A percentile compares a stretch with the other conserved stretches of the same genome.
Evolutionary conservation across 2,888 invertebrate genomes (phyloP).

Genomic region (Timema podura): DNA sequence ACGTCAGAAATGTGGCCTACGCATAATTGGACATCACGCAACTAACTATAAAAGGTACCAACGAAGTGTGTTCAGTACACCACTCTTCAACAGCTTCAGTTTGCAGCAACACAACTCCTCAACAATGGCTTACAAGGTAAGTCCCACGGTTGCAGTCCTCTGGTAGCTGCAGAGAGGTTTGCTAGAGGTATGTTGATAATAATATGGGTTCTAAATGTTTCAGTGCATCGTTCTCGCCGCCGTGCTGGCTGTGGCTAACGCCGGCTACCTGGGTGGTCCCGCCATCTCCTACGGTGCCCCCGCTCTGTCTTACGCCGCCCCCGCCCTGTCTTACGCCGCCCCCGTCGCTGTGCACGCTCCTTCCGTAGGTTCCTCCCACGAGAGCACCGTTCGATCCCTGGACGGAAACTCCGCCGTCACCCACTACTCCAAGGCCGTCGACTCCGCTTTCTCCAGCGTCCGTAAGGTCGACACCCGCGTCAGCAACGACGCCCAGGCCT

Average conservation of each 20-base stretch:
- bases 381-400: constrained; percentile 49
- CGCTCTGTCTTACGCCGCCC: constrained; percentile 26
- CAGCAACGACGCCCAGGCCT: constrained; percentile 29
- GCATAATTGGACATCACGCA: too few relatives aligned
- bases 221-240: constrained; percentile 21
- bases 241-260: constrained; percentile 20
- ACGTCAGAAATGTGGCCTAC: too few relatives aligned
- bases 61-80: too few relatives aligned
- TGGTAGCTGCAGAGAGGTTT: too few relatives aligned
- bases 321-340: constrained; percentile 31
- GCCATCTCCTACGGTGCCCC: constrained; percentile 22
- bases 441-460: constrained; percentile 68
- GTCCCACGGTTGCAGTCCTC: too few relatives aligned
- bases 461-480: constrained; percentile 67
- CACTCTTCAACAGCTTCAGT: too few relatives aligned
- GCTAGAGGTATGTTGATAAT: too few relatives aligned
- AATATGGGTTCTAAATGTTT: background rate
- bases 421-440: constrained; percentile 66
- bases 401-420: constrained; percentile 64
- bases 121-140: too few relatives aligned
- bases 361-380: constrained; percentile 28
- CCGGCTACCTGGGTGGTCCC: constrained; percentile 22
- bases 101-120: too few relatives aligned
- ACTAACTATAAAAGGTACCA: too few relatives aligned
- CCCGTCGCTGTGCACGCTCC: constrained; percentile 32